Evolutionary conservation across 2,797 vertebrate species (phyloP), one percentile per base, ranked within the genome.

Genomic region (Babyrousa celebensis): DNA sequence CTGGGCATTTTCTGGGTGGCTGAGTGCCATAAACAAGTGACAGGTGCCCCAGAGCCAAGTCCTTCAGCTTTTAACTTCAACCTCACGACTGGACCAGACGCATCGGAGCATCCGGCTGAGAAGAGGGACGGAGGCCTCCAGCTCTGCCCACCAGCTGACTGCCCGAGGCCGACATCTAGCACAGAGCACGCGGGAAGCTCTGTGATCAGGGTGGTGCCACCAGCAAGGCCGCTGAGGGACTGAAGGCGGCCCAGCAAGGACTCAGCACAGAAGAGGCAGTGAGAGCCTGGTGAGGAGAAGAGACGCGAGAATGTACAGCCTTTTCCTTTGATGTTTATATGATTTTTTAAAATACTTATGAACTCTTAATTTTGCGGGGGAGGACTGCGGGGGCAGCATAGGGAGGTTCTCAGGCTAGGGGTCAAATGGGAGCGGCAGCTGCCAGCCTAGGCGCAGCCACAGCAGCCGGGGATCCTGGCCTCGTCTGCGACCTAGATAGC

Each of bases 181-280:
- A 0, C 20, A 56, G 54, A 56, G 54, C 54, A 56, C 14, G 8
- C 10, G 4, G 20, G 9, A 23, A 16, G 85, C 5, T 27, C 8
- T 36, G 40, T 4, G 56, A 15, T 27, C 1, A 0, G 6, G 16
- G 10, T 0, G 12, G 84, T 12, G 1, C 8, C 32, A 21, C 10
- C 4, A 4, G 20, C 27, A n/a, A 72, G 75, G 65, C 52, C 17
- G 5, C 3, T 1, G 54, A 40, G 70, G 54, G 27, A 25, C 1
- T 21, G 9, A 5, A 12, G 11, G 48, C 29, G 17, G 27, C 3
- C 21, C 60, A 6, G 48, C 10, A 1, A 7, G 11, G 14, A 29
- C 75, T 68, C 36, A 52, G 62, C 52, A 62, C 12, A 23, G 74
- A 6, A 29, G 56, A 11, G 36, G 40, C 52, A 43, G 25, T 63